Evolutionary conservation across 2,113 vertebrate genomes (phyloP).

Genomic region (Chaenogobius annularis): DNA sequence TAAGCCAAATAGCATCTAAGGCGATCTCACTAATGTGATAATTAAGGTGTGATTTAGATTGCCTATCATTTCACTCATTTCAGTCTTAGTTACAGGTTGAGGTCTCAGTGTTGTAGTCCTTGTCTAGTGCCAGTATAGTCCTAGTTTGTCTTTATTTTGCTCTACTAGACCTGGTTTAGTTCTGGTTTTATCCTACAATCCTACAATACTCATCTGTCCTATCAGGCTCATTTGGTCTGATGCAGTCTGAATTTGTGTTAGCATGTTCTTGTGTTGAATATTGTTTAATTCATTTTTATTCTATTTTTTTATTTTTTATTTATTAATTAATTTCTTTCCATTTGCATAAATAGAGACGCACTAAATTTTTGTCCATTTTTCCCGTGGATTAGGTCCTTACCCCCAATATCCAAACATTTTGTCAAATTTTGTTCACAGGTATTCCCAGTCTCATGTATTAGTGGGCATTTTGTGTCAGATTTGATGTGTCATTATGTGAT

Average conservation of each 20-base stretch:
- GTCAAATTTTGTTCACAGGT: neutral
- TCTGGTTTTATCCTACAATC: no score
- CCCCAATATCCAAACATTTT: no score
- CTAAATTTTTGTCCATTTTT: neutral
- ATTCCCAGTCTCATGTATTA: slow-evolving; percentile 2
- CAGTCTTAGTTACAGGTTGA: neutral
- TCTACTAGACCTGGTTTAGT: neutral
- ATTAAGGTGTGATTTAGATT: slow-evolving; percentile 29
- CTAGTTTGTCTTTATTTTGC: no score
- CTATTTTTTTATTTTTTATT: no score
- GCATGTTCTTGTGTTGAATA: neutral
- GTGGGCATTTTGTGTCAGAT: slow-evolving; percentile 14
- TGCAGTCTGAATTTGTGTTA: neutral
- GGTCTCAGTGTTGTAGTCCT: no score
- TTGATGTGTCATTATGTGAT: slow-evolving; percentile 54
- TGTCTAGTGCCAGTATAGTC: no score
- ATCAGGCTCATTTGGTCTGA: neutral
- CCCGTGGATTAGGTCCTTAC: neutral
- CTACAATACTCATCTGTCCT: neutral
- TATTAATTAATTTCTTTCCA: no score
- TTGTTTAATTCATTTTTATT: no score
- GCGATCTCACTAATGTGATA: slow-evolving; percentile 35
- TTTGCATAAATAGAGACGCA: no score
- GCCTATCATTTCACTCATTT: slow-evolving; percentile 8
- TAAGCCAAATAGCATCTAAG: slow-evolving; percentile 35